Evolutionary conservation across 1,140 invertebrate genomes (phyloP).

Genomic region (Cryptotermes secundus): DNA sequence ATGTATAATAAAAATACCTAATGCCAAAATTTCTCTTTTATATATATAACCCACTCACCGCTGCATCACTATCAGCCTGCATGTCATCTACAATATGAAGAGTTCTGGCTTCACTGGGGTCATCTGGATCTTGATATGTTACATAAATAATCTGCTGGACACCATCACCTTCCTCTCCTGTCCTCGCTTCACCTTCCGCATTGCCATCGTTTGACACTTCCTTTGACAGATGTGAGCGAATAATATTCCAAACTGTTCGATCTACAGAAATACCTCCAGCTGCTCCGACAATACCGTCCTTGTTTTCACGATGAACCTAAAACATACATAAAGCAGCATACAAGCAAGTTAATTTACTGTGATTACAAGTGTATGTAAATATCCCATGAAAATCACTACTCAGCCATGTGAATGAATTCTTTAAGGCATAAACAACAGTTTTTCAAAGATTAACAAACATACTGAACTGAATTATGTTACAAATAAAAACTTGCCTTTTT

Average conservation of each 20-base stretch:
- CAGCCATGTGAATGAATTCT: too few species aligned
- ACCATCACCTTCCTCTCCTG: conserved; percentile 37
- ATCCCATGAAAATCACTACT: too few species aligned
- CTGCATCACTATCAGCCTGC: not conserved
- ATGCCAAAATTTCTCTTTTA: too few species aligned
- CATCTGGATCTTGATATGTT: conserved; percentile 51
- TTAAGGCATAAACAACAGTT: too few species aligned
- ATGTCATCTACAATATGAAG: conserved; percentile 47
- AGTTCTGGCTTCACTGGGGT: conserved; percentile 47
- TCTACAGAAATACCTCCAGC: conserved; percentile 34
- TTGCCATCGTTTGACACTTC: conserved; percentile 26
- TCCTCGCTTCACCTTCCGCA: not conserved
- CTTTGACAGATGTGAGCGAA: conserved; percentile 37
- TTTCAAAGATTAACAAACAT: too few species aligned
- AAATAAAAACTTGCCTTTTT: conserved; percentile 52
- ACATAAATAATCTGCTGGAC: conserved; percentile 53
- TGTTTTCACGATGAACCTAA: conserved; percentile 36
- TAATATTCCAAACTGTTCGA: conserved; percentile 38
- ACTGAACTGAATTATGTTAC: conserved; percentile 22
- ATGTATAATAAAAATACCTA: too few species aligned
- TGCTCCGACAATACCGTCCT: conserved; percentile 16
- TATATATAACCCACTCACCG: not conserved
- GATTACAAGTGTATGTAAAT: too few species aligned
- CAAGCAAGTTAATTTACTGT: too few species aligned
- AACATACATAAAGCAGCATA: not conserved